Evolutionary conservation across 2,888 invertebrate species (phyloP).

Genomic region (Bhutanitis thaidina): DNA sequence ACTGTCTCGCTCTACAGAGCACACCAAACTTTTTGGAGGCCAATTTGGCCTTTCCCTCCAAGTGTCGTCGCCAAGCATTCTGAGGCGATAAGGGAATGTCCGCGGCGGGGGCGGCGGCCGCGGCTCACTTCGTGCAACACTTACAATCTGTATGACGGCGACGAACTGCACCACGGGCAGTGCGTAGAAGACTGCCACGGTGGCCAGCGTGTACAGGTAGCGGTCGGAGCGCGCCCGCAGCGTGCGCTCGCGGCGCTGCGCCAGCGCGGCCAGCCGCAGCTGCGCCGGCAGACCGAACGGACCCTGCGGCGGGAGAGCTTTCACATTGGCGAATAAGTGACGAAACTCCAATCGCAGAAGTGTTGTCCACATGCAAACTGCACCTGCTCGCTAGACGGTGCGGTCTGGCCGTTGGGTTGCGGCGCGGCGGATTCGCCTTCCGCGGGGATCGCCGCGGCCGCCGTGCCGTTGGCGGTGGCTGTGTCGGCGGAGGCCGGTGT

Average conservation of each 20-base stretch:
- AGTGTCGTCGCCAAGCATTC: too few species aligned
- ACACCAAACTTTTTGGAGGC: too few species aligned
- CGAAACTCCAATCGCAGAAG: too few species aligned
- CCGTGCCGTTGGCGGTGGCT: constrained; percentile 34
- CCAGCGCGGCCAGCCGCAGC: constrained; percentile 62
- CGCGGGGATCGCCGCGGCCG: constrained; percentile 38
- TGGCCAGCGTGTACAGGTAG: constrained; percentile 82
- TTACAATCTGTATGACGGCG: constrained; percentile 86
- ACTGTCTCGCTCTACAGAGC: too few species aligned
- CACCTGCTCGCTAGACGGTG: constrained; percentile 4
- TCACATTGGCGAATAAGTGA: not conserved
- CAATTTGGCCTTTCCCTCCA: too few species aligned
- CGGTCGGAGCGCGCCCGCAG: constrained; percentile 74
- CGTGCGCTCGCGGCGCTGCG: constrained; percentile 56
- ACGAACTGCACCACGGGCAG: constrained; percentile 93
- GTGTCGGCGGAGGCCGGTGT: constrained; percentile 1
- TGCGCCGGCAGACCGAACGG: constrained; percentile 67
- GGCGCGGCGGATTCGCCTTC: constrained; percentile 50
- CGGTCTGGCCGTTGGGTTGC: constrained; percentile 71
- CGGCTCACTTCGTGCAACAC: constrained; percentile 16
- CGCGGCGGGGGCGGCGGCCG: too few species aligned
- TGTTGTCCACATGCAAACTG: too few species aligned
- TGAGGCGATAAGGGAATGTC: too few species aligned
- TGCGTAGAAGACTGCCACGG: constrained; percentile 91
- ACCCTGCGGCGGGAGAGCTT: too few species aligned